Evolutionary conservation across 2,888 invertebrate genomes (phyloP).

Genomic region (Habroteleia sp.): DNA sequence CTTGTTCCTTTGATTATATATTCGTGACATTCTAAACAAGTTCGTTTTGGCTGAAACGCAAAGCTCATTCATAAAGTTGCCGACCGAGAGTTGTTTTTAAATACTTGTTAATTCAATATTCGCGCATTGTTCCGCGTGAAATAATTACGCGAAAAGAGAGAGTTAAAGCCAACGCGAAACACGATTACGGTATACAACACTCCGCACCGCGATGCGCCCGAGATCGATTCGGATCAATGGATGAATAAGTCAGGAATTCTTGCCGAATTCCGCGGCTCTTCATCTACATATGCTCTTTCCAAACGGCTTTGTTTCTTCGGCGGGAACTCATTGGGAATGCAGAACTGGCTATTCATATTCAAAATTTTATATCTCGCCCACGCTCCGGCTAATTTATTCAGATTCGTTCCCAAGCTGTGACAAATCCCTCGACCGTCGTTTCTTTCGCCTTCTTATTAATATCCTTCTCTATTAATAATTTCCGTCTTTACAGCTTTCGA

Average conservation of each 20-base stretch:
- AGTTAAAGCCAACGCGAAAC: not conserved
- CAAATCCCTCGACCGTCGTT: slow-evolving; percentile 74
- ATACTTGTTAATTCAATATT: slow-evolving; percentile 42
- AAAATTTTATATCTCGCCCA: slow-evolving; percentile 90
- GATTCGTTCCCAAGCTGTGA: slow-evolving; percentile 80
- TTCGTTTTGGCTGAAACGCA: slow-evolving; percentile 25
- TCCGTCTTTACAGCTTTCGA: not conserved
- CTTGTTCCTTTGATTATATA: slow-evolving; percentile 49
- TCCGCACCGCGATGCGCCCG: too few relatives aligned
- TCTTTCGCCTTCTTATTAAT: slow-evolving; percentile 3
- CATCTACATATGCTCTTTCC: slow-evolving; percentile 85
- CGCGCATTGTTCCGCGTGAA: slow-evolving; percentile 31
- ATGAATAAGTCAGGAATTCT: too few relatives aligned
- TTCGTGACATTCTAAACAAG: slow-evolving; percentile 52
- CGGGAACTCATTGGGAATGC: slow-evolving; percentile 91
- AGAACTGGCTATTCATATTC: slow-evolving; percentile 94
- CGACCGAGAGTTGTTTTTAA: slow-evolving; percentile 40
- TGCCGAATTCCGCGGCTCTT: slow-evolving; percentile 32
- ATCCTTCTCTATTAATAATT: slow-evolving; percentile 7
- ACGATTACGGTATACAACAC: too few relatives aligned
- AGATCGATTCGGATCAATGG: slow-evolving; percentile 3
- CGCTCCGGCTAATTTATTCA: slow-evolving; percentile 89
- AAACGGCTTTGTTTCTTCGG: slow-evolving; percentile 83
- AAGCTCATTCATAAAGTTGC: slow-evolving; percentile 34
- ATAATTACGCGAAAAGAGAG: slow-evolving; percentile 34